Evolutionary conservation across 2,113 vertebrate species (phyloP).

Genomic region (Bubalus kerabau): DNA sequence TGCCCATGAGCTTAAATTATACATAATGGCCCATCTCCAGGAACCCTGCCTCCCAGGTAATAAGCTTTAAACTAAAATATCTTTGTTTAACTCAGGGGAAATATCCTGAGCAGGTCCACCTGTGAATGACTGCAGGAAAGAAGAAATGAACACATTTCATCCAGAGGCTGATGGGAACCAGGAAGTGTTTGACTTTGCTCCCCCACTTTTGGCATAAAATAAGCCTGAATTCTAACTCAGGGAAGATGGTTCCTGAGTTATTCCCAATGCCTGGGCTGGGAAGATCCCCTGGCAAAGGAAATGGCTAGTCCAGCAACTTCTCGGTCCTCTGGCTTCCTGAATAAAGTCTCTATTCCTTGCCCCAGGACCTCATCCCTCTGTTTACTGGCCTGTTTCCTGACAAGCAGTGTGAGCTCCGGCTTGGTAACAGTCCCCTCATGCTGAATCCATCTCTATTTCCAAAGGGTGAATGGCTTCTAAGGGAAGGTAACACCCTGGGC

Average conservation of each 20-base stretch:
- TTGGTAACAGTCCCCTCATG: background rate
- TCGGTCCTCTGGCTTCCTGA: background rate
- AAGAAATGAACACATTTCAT: background rate
- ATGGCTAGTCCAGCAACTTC: background rate
- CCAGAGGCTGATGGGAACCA: background rate
- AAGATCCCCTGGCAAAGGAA: background rate
- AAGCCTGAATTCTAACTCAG: background rate
- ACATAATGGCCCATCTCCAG: background rate
- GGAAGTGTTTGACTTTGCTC: background rate
- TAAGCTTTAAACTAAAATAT: background rate
- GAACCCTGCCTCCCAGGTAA: background rate
- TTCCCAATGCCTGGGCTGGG: background rate
- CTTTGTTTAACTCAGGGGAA: background rate
- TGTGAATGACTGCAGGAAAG: background rate
- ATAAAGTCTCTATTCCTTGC: background rate
- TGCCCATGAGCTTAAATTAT: background rate
- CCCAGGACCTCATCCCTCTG: background rate
- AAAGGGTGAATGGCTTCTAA: background rate
- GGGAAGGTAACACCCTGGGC: rapidly evolving
- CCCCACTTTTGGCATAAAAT: background rate
- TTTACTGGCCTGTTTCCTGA: background rate
- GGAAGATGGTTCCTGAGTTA: background rate
- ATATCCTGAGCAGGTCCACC: background rate
- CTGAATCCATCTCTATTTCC: background rate
- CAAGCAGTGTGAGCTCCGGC: background rate